Evolutionary conservation across 1,140 invertebrate species (phyloP), one percentile per base, ranked within the genome.

Genomic region (Drosophila varians): DNA sequence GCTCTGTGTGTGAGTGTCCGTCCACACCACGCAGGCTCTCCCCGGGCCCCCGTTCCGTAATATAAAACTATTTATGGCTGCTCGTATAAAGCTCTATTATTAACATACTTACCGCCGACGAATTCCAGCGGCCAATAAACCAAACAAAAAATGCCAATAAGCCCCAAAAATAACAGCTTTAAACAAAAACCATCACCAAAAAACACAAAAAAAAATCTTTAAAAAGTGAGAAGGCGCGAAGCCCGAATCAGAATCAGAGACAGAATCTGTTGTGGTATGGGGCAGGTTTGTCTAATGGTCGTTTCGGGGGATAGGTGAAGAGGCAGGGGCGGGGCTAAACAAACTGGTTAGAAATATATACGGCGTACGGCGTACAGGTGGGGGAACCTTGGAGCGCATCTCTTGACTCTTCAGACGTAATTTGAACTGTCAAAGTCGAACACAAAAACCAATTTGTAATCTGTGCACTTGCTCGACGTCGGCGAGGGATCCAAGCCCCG

Each of bases 281-380:
- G 68, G 43, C 56, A 64, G 77, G 68, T 79, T 80, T 83, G 60
- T 87, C 82, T 86, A 87, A 86, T 87, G 71, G 57, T 76, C 61
- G 60, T 11, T 25, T 9, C 64, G 75, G 42, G 56, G 54, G n/a
- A 21, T 21, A 2, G 55, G 31, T 40, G 54, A 9, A 26, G 55
- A 40, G 19, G 6, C 40, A 31, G 54, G 54, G 43, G 28, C 19
- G 43, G 43, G 42, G 11, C 72, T 74, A 74, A 60, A 42, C 47
- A 83, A 86, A 86, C 80, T 77, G 82, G 82, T 86, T 86, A 55
- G 60, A 53, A 70, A 77, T 56, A 62, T 68, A 57, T 45, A 77
- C 19, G 38, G 6, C 12, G n/a, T 55, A 46, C n/a, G 36, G 7
- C 7, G 25, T 25, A 45, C 60, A 66, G 46, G 62, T 53, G 60